These are phyloP conservation scores for Bos indicus DNA, from an alignment of 2,113 vertebrate genomes.

Conservation along the genomic window DNA sequence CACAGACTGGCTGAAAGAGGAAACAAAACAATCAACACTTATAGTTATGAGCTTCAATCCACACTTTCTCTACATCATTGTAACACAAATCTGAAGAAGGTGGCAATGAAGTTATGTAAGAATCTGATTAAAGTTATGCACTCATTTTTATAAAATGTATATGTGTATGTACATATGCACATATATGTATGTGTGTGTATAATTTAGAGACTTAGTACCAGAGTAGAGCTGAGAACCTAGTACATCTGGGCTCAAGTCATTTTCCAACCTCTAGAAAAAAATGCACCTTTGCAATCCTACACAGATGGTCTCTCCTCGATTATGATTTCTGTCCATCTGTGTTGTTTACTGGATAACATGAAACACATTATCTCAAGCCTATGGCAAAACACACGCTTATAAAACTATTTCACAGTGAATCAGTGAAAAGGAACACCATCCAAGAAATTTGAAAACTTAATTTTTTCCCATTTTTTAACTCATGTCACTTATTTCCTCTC, in stretches of 20 bases:
- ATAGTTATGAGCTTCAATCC: not conserved
- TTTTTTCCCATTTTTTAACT: not conserved
- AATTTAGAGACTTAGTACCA: not conserved
- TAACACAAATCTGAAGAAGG: not conserved
- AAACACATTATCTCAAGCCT: not conserved
- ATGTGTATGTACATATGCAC: rapidly evolving
- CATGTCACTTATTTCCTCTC: not conserved
- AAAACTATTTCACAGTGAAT: not conserved
- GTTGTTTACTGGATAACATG: not conserved
- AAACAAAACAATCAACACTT: not conserved
- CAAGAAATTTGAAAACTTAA: not conserved
- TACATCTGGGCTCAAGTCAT: not conserved
- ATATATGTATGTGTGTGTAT: not conserved
- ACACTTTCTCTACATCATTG: not conserved
- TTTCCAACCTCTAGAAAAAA: not conserved
- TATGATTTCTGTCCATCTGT: not conserved
- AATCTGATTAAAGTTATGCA: not conserved
- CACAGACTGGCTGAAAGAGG: not conserved
- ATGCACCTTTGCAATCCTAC: not conserved
- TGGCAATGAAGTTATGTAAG: not conserved
- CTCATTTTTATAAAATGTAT: not conserved
- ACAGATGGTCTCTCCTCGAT: not conserved
- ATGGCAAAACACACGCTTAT: not conserved
- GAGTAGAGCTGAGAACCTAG: not conserved
- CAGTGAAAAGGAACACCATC: not conserved